Evolutionary conservation across 2,888 invertebrate species (phyloP), one percentile per base, ranked within the genome.

Genomic region (Clistopyga incitator): DNA sequence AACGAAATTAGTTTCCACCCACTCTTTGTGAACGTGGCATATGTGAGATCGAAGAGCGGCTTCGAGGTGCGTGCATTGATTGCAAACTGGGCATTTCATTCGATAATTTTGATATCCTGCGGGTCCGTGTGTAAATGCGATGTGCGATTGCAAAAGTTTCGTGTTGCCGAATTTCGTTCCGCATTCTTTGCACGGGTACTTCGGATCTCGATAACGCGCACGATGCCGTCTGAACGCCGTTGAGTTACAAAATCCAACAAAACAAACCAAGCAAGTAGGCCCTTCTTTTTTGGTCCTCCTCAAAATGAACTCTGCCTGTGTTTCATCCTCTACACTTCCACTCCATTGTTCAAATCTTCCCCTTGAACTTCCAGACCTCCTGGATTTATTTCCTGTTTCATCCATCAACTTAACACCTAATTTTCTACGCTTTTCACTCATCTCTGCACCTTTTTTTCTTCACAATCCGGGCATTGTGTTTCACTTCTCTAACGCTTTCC

Each of bases 51-150:
- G 82, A 11, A 74, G 47, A 38, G 25, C 11, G 25, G 8, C 18
- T 29, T 29, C 20, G 3, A 38, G 8, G 3, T 6, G n/a, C 0
- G 61, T 20, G 2, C 11, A 20, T 56, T 78, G 70, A 13, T 54
- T 38, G 70, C 82, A 82, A 23, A 82, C 23, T n/a, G 61, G 65
- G 38, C 82, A 82, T 8, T n/a, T 45, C 3, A 29, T 23, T 23
- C 18, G 29, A 45, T 47, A 67, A 29, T 18, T 65, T 11, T 25
- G 6, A 10, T 34, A 10, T 8, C 1, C 42, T 3, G 13, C 2
- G 34, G 0, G 4, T 0, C 34, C 10, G 20, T 82, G 81, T 15
- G 77, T n/a, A 13, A 15, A 13, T 0, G 20, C 34, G 6, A 52
- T 2, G 52, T 82, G 81, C 23, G 68, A 20, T 2, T 15, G 20